These are phyloP conservation scores for Patella depressa DNA, from an alignment of 2,888 invertebrate species.

Conservation along the genomic window DNA sequence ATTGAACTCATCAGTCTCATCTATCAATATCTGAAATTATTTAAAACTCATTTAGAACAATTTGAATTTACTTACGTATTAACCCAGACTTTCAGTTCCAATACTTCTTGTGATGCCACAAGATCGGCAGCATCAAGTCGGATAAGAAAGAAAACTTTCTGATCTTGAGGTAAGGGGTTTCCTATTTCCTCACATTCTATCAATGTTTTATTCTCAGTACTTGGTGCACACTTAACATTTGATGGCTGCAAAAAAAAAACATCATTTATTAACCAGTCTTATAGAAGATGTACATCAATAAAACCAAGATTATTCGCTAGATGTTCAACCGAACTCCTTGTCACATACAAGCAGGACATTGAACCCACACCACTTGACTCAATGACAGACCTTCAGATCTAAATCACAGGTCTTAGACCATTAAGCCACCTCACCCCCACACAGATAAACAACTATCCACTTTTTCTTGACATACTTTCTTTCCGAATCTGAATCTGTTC, in stretches of 20 bases:
- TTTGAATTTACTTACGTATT: conserved; percentile 81
- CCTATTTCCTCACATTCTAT: conserved; percentile 56
- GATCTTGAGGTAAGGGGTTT: conserved; percentile 45
- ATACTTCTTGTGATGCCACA: conserved; percentile 35
- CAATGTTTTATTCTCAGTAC: conserved; percentile 40
- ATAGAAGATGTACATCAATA: not conserved
- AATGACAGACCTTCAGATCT: no score
- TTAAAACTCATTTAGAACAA: no score
- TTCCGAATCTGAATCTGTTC: no score
- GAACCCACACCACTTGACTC: no score
- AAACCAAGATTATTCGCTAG: not conserved
- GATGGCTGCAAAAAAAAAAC: conserved; percentile 33
- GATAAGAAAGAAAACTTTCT: conserved; percentile 38
- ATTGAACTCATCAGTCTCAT: no score
- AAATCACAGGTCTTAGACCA: no score
- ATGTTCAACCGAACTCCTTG: not conserved
- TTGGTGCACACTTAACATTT: conserved; percentile 30
- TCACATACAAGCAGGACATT: no score
- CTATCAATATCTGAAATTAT: no score
- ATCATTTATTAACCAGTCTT: no score
- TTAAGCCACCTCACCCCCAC: no score
- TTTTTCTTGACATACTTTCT: no score
- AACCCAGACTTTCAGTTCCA: conserved; percentile 81
- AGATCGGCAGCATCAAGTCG: conserved; percentile 38
- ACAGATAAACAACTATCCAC: no score